These are phyloP conservation scores for Lasioglossum zephyrum DNA, from an alignment of 2,888 invertebrate species.

Conservation along the genomic window DNA sequence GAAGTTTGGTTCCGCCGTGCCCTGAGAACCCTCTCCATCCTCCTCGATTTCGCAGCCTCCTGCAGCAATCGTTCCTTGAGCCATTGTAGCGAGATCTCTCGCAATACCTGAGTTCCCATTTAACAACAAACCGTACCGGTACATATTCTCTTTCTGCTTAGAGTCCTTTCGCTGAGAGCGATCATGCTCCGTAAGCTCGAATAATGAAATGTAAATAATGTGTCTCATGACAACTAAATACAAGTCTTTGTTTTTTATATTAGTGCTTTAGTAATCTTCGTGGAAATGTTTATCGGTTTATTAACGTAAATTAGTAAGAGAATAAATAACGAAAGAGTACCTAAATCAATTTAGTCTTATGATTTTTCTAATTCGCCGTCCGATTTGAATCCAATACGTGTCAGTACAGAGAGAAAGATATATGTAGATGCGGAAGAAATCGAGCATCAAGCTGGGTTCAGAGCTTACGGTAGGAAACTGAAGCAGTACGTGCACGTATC, in stretches of 20 bases:
- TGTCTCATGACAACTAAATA: constrained; percentile 37
- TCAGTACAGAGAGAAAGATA: constrained; percentile 12
- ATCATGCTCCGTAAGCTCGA: constrained; percentile 59
- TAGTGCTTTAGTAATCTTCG: constrained; percentile 21
- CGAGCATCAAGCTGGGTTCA: constrained; percentile 40
- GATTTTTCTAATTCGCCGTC: background rate
- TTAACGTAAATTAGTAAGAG: constrained; percentile 22
- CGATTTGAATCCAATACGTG: constrained; percentile 17
- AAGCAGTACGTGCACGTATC: constrained; percentile 69
- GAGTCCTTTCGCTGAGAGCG: constrained; percentile 60
- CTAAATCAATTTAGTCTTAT: constrained; percentile 20
- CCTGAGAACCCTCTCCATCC: constrained; percentile 82
- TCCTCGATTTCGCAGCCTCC: constrained; percentile 82
- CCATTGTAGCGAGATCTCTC: constrained; percentile 84
- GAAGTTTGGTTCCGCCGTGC: constrained; percentile 82
- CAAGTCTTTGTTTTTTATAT: constrained; percentile 15
- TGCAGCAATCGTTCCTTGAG: constrained; percentile 81
- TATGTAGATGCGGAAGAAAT: constrained; percentile 38
- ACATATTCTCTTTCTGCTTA: constrained; percentile 62
- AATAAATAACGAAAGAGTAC: constrained; percentile 14
- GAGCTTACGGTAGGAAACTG: constrained; percentile 63
- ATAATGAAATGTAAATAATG: constrained; percentile 43
- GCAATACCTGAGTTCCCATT: constrained; percentile 83
- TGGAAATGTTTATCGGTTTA: constrained; percentile 18
- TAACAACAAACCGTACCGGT: constrained; percentile 76